Conservation (phyloP, 2,113 vertebrate species). For the Gila orcuttii region DNA sequence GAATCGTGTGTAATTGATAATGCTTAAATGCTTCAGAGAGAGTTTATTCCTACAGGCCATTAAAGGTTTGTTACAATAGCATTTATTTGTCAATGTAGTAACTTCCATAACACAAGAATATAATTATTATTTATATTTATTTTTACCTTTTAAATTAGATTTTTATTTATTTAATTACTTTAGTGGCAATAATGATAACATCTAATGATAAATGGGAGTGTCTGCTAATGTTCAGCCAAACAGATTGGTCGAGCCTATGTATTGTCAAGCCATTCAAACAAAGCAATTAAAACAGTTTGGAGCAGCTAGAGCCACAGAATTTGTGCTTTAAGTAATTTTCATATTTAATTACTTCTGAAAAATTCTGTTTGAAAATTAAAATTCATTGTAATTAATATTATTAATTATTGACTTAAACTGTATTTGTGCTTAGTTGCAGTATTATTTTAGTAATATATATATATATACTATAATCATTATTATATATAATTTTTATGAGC, state of each 20-base stretch:
- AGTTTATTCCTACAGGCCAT: neutral
- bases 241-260: no score
- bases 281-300: no score
- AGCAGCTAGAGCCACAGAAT: no score
- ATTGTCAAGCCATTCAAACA: no score
- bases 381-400: neutral
- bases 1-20: slow-evolving; percentile 10
- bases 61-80: neutral
- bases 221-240: no score
- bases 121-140: neutral
- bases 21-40: slow-evolving; percentile 11
- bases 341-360: neutral
- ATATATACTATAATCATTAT: neutral
- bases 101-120: neutral
- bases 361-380: neutral
- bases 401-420: neutral
- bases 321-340: no score
- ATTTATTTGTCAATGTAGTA: neutral
- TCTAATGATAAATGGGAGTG: no score
- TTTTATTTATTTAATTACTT: no score
- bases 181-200: no score
- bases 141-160: neutral
- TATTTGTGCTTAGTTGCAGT: neutral
- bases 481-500: neutral
- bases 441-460: neutral